phyloP scores from a whole-genome alignment of 2,797 vertebrate genomes.

The Cephalopachus bancanus region DNA sequence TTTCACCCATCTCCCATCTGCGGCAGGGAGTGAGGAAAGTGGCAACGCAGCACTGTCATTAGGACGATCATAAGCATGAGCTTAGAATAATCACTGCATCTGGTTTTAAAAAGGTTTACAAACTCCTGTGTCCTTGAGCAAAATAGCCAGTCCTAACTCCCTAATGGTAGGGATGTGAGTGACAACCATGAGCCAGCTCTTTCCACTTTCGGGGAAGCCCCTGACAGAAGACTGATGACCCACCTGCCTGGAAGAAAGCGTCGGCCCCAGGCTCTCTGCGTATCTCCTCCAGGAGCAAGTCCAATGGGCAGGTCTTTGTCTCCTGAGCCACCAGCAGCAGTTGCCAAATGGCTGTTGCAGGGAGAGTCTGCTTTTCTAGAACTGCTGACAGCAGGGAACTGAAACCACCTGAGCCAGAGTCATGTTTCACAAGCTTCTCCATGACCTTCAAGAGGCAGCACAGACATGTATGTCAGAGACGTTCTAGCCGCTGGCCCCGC shows the following conservation, averaged over 20 bases:
- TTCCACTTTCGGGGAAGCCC: not conserved
- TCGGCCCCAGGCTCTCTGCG: conserved; percentile 83
- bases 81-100: not conserved
- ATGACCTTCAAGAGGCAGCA: conserved; percentile 83
- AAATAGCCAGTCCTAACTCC: not conserved
- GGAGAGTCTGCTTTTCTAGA: conserved; percentile 85
- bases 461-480: not conserved
- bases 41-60: not conserved
- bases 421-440: conserved; percentile 84
- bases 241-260: conserved; percentile 87
- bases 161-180: not conserved
- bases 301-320: conserved; percentile 72
- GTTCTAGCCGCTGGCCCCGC: not conserved
- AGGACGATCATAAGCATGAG: not conserved
- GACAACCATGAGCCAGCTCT: not conserved
- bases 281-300: conserved; percentile 86
- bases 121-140: not conserved
- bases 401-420: conserved; percentile 71
- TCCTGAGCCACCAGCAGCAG: conserved; percentile 85
- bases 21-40: not conserved
- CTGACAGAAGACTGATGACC: not conserved
- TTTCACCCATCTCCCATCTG: not conserved
- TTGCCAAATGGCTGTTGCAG: conserved; percentile 87
- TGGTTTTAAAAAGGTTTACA: conserved; percentile 16
- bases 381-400: conserved; percentile 83